Evolutionary conservation across 2,888 invertebrate species (phyloP), one percentile per base, ranked within the genome.

Genomic region (Muscina levida): DNA sequence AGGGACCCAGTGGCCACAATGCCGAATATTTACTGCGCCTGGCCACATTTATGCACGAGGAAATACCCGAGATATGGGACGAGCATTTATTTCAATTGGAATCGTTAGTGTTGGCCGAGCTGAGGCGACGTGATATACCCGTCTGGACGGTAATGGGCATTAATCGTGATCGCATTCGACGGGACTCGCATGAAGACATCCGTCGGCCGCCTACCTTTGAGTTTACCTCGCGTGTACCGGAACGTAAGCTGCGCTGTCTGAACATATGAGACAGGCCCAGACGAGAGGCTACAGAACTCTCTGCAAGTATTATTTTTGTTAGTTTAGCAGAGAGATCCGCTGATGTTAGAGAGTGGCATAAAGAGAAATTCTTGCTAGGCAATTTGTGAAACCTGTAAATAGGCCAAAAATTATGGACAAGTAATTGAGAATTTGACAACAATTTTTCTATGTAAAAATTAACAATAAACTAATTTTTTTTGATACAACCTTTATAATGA

Each of bases 1-100:
- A 93, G 13, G 98, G 98, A 0, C 93, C 95, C 0, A 96, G 96
- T 83, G 98, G 98, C 0, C 94, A 95, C 79, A 98, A 98, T 88
- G 95, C 93, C 15, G 98, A 98, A 89, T 98, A 98, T 90, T 92
- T 98, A 4, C 90, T 97, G 81, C 93, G 93, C n/a, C 74, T 98
- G 87, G 96, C 96, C 0, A 92, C 94, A 74, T 96, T 97, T 85
- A 95, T 97, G 94, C 92, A 95, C 83, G 93, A 94, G 42, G 93
- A 95, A 88, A 93, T 95, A 24, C 95, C 96, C 0, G 91, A 93
- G 56, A 96, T 95, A 0, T 88, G 93, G 56, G 97, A 97, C 87
- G 92, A 93, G 26, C 97, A 97, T 90, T 90, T 97, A 53, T 96
- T 94, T 89, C 93, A 93, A 0, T 90, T 97, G 84, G 97, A 97